Base-by-base conservation (phyloP, 2,888 invertebrate genomes). In the Nephrocerus scutellatus region DNA sequence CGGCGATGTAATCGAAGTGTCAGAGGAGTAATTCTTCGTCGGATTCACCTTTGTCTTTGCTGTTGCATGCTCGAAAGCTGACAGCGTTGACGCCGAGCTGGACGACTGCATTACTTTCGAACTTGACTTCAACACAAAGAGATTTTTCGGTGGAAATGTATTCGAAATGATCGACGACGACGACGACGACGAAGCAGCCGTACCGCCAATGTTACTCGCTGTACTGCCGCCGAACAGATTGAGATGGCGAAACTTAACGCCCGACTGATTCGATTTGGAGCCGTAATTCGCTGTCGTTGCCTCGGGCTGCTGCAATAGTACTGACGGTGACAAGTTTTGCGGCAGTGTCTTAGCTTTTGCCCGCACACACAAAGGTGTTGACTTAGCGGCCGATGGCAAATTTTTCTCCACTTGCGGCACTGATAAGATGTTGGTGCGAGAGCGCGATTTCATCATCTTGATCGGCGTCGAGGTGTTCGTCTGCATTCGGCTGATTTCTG, bases 311-410 rank as follows among this genome's bases (percentile, higher is more conserved):
- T 57, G 55, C 42, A 64, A 32, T 36, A 48, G 58, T 43, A 61
- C 53, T 51, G 63, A 60, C 23, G 66, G 60, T 30, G 68, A 65
- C 44, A 76, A 63, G 63, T 76, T 76, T 63, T 77, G 77, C 30
- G 77, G 77, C 41, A 78, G 61, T 2, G 77, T 77, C 66, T 76
- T 77, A 3, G 77, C 74, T 62, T 77, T 77, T 51, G 75, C 74
- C 46, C 60, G 57, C 34, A 62, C 48, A 33, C 60, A 51, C 33
- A 60, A 29, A 4, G 23, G 32, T n/a, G 19, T 16, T 30, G 30
- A 6, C 26, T 41, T 50, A 43, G 54, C 55, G 50, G 59, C 54
- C 44, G 54, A 49, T 33, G 53, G 51, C 36, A 55, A 51, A 41
- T 49, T 49, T 41, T 48, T 32, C 25, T 31, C 22, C n/a, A n/a